Percentiles rank a stretch among this genome's conserved stretches.
Evolutionary conservation across 2,113 vertebrate species (phyloP).

Genomic region (Phalacrocorax aristotelis): DNA sequence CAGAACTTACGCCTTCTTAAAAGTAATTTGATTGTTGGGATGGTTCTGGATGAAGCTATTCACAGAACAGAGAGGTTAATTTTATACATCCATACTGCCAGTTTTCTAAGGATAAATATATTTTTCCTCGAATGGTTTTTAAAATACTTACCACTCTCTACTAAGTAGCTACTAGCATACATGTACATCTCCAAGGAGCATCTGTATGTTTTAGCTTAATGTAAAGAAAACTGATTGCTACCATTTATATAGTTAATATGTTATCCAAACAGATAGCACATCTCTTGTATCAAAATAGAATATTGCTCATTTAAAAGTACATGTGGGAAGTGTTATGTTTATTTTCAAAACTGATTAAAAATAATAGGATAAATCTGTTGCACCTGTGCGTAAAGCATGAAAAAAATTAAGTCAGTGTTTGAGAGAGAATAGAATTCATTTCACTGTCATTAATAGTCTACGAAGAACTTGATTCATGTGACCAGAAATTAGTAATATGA

Average conservation of each 20-base stretch:
- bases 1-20: neutral
- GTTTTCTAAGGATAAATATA: neutral
- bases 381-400: neutral
- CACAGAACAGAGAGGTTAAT: neutral
- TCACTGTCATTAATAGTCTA: neutral
- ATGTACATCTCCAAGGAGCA: neutral
- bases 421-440: neutral
- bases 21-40: neutral
- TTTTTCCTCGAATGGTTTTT: neutral
- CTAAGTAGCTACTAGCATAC: neutral
- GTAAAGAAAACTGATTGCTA: neutral
- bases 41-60: neutral
- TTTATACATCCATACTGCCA: neutral
- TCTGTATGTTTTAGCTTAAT: neutral
- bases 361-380: neutral
- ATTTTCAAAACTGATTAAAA: conserved; percentile 38
- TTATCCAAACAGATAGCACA: neutral
- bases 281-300: neutral
- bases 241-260: neutral
- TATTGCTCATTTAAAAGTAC: neutral
- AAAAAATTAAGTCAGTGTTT: neutral
- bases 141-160: neutral
- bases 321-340: neutral
- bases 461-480: neutral
- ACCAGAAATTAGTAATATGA: neutral